Evolutionary conservation across 1,140 invertebrate genomes (phyloP).

Genomic region (Neoseiulus cucumeris): DNA sequence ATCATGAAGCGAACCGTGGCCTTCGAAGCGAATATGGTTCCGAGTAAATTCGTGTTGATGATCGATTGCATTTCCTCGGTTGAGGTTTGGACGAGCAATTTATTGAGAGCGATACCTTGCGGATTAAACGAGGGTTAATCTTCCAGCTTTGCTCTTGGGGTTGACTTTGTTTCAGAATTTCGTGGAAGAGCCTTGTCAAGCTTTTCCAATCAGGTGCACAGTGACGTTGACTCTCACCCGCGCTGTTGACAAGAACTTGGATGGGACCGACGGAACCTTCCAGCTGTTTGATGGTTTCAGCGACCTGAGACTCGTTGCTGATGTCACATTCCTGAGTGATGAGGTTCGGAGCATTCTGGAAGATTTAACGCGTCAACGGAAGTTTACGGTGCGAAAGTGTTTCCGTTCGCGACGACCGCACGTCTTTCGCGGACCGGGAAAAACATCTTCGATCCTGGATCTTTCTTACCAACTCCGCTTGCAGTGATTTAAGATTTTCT

Average conservation of each 20-base stretch:
- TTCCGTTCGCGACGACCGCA: too few relatives aligned
- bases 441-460: too few relatives aligned
- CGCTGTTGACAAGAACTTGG: constrained; percentile 11
- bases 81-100: constrained; percentile 7
- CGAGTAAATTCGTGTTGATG: constrained; percentile 14
- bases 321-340: background rate
- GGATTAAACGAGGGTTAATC: too few relatives aligned
- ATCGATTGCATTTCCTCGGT: constrained; percentile 2
- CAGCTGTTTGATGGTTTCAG: background rate
- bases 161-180: too few relatives aligned
- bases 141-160: too few relatives aligned
- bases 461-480: background rate
- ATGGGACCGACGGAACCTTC: constrained; percentile 11
- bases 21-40: constrained; percentile 1
- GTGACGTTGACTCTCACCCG: background rate
- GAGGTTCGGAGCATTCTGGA: background rate
- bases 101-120: constrained; percentile 13
- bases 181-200: background rate
- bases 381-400: too few relatives aligned
- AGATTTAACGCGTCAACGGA: too few relatives aligned
- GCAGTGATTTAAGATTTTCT: constrained; percentile 11
- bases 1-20: constrained; percentile 13
- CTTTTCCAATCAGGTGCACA: background rate
- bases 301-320: background rate
- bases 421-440: too few relatives aligned